phyloP scores from a whole-genome alignment of 2,888 invertebrate species.

The Tanytarsus gracilentus region DNA sequence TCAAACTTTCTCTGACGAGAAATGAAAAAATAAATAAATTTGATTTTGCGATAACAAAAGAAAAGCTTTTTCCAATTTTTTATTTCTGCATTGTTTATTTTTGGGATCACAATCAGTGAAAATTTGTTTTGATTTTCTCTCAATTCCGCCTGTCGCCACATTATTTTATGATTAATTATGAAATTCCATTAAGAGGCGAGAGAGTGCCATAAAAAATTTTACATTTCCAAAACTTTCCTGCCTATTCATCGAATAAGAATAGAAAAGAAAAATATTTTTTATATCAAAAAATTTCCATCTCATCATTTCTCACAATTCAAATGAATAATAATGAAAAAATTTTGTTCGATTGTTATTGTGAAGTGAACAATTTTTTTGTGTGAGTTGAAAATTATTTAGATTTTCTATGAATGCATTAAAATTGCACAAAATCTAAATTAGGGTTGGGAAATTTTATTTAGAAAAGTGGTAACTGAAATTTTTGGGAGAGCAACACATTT shows the following conservation, averaged over 20 bases:
- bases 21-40: not conserved
- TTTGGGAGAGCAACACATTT: too few relatives aligned
- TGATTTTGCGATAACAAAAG: slow-evolving; percentile 14
- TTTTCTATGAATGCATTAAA: too few relatives aligned
- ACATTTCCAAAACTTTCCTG: not conserved
- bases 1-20: not conserved
- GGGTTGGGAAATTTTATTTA: too few relatives aligned
- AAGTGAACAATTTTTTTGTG: too few relatives aligned
- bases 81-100: slow-evolving; percentile 6
- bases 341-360: too few relatives aligned
- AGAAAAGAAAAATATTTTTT: not conserved
- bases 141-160: not conserved
- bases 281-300: too few relatives aligned
- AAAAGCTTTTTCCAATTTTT: slow-evolving; percentile 25
- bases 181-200: slow-evolving; percentile 10
- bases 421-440: too few relatives aligned
- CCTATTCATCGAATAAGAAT: not conserved
- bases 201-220: not conserved
- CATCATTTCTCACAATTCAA: not conserved
- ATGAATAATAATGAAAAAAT: too few relatives aligned
- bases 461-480: too few relatives aligned
- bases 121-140: slow-evolving; percentile 19
- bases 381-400: too few relatives aligned
- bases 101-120: not conserved
- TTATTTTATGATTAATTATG: slow-evolving; percentile 27